Evolutionary conservation across 1,140 invertebrate species (phyloP).

Genomic region (Nilaparvata lugens): DNA sequence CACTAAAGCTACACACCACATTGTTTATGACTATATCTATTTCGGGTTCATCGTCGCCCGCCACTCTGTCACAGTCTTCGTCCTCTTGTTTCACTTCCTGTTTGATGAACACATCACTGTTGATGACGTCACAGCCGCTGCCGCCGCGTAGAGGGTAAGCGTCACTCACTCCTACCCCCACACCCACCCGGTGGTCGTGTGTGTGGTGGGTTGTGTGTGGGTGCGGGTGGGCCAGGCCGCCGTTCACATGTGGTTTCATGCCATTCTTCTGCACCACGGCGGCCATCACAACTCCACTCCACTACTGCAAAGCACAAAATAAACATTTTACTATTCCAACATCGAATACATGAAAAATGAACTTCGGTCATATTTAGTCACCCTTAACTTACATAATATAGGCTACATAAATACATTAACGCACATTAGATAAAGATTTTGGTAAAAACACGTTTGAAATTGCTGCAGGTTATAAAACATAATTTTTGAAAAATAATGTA

Average conservation of each 20-base stretch:
- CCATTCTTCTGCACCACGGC: conserved; percentile 22
- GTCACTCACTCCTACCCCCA: background rate
- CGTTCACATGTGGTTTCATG: conserved; percentile 19
- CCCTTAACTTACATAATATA: too few relatives aligned
- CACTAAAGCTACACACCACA: conserved; percentile 96
- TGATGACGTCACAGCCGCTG: background rate
- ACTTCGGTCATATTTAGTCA: too few relatives aligned
- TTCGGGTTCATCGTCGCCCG: conserved; percentile 25
- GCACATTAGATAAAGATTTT: too few relatives aligned
- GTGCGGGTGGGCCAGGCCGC: background rate
- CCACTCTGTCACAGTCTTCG: background rate
- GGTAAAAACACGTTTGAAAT: too few relatives aligned
- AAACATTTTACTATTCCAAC: too few relatives aligned
- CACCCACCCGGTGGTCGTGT: background rate
- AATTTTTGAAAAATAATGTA: too few relatives aligned
- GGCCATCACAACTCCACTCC: conserved; percentile 15
- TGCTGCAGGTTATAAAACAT: too few relatives aligned
- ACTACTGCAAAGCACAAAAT: too few relatives aligned
- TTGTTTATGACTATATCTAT: conserved; percentile 96
- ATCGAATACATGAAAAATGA: too few relatives aligned
- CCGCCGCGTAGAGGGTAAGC: background rate
- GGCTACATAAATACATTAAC: too few relatives aligned
- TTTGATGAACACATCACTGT: background rate
- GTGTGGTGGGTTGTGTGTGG: background rate
- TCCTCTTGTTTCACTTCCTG: background rate